Conservation (phyloP, 2,888 invertebrate species). For the Eretmocerus hayati region DNA sequence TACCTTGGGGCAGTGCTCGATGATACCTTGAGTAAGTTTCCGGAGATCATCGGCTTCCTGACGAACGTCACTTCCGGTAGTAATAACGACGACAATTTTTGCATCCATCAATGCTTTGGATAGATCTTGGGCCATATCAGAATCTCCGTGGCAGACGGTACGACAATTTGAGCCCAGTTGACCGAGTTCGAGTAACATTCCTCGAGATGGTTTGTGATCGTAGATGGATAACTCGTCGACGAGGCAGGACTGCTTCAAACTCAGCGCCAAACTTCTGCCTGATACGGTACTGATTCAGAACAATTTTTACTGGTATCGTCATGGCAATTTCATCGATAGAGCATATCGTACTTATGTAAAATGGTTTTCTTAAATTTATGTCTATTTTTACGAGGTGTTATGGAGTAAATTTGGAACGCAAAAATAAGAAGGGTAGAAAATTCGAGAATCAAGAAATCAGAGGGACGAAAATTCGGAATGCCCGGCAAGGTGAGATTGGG, state of each 20-base stretch:
- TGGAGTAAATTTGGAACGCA: too few species aligned
- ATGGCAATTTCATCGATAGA: too few species aligned
- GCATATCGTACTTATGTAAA: too few species aligned
- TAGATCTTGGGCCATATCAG: slow-evolving; percentile 26
- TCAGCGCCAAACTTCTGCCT: slow-evolving; percentile 46
- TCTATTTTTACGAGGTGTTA: too few species aligned
- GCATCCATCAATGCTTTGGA: slow-evolving; percentile 43
- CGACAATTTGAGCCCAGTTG: slow-evolving; percentile 48
- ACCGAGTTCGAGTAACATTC: slow-evolving; percentile 45
- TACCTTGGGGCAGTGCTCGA: slow-evolving; percentile 32
- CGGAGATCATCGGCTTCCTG: slow-evolving; percentile 45
- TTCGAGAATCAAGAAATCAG: too few species aligned
- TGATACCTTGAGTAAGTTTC: slow-evolving; percentile 27
- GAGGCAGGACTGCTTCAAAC: slow-evolving; percentile 54
- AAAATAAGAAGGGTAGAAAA: too few species aligned
- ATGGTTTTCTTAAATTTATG: too few species aligned
- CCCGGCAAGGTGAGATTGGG: too few species aligned
- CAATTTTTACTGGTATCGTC: too few species aligned
- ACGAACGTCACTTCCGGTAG: slow-evolving; percentile 54
- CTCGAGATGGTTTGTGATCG: slow-evolving; percentile 45
- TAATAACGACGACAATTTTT: slow-evolving; percentile 61
- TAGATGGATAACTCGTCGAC: slow-evolving; percentile 57
- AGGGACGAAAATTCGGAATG: too few species aligned
- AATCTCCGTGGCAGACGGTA: slow-evolving; percentile 8
- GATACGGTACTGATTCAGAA: neutral